Evolutionary conservation across 1,140 invertebrate genomes (phyloP).

Genomic region (Parasteatoda tepidariorum): DNA sequence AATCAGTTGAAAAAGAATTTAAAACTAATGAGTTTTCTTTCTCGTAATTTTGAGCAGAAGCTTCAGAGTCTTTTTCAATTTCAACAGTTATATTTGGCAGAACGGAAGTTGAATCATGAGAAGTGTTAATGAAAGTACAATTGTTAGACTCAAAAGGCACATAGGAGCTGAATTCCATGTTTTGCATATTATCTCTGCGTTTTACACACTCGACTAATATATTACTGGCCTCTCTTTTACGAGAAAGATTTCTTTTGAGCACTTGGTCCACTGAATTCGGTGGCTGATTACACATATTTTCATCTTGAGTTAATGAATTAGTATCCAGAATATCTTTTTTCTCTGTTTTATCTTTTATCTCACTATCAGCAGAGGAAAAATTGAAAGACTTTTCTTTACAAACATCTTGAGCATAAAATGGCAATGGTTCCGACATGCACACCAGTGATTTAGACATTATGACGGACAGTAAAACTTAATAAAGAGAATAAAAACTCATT

Average conservation of each 20-base stretch:
- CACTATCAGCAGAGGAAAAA: not conserved
- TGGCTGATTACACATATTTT: slow-evolving; percentile 14
- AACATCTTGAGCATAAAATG: slow-evolving; percentile 25
- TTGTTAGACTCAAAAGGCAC: slow-evolving; percentile 32
- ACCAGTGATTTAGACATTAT: slow-evolving; percentile 34
- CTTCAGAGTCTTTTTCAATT: not conserved
- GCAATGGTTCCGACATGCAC: slow-evolving; percentile 13
- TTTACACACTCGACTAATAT: slow-evolving; percentile 38
- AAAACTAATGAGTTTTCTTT: not conserved
- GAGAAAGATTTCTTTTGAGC: not conserved
- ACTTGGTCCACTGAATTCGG: too few species aligned
- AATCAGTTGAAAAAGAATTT: slow-evolving; percentile 15
- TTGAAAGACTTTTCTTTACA: not conserved
- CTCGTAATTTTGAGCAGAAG: not conserved
- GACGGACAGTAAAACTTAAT: not conserved
- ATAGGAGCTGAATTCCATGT: slow-evolving; percentile 3
- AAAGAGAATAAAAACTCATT: too few species aligned
- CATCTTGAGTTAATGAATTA: not conserved
- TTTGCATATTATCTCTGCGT: slow-evolving; percentile 22
- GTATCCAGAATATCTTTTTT: not conserved
- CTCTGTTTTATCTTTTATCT: not conserved
- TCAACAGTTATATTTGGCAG: not conserved
- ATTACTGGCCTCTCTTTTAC: slow-evolving; percentile 37
- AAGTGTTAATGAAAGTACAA: not conserved
- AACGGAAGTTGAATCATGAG: not conserved